Base-by-base conservation (phyloP, 2,888 invertebrate genomes). In the Acronicta leporina region DNA sequence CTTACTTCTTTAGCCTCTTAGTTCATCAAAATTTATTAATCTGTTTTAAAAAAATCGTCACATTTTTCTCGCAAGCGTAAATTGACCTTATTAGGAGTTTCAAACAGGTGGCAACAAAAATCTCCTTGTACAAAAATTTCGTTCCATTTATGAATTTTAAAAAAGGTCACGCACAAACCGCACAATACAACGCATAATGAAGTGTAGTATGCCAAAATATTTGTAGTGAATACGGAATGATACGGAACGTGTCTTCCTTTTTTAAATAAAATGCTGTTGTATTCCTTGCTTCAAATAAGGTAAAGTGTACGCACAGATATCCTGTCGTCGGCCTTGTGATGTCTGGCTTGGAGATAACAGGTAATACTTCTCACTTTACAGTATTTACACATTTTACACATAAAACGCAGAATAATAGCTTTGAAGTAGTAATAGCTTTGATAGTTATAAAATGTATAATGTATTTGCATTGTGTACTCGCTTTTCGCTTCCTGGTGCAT, bases 311-410 rank as follows among this genome's bases (percentile, higher is more conserved):
- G 56, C 40, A 46, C 54, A 42, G 44, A 49, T 53, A 45, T 49
- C 48, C 42, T 40, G 60, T 16, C 30, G 30, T 9, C n/a, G 25
- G 75, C 70, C 75, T 74, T 68, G 64, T 42, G 42, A 38, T 33
- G 35, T 52, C 63, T 42, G 45, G 43, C 54, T 47, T 27, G 11
- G 9, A 67, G 68, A 66, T 62, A 66, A 72, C 55, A 47, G 56
- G 66, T 65, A 70, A 47, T 42, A n/a, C 38, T 27, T 51, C 14
- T 42, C 16, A 55, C 15, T 52, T 69, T 51, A 69, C 40, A 52
- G 42, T 70, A 42, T 52, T 38, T 45, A 43, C 20, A 38, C 38
- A 38, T 38, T 38, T n/a, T 38, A 38, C 38, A n/a, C 38, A 38
- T 38, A 38, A 38, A 38, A 38, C n/a, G 20, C 25, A 53, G 35